A percentile compares a stretch with the other conserved stretches of the same genome.
Conservation (phyloP, 2,797 vertebrate species). For the Xenentodon cancila region DNA sequence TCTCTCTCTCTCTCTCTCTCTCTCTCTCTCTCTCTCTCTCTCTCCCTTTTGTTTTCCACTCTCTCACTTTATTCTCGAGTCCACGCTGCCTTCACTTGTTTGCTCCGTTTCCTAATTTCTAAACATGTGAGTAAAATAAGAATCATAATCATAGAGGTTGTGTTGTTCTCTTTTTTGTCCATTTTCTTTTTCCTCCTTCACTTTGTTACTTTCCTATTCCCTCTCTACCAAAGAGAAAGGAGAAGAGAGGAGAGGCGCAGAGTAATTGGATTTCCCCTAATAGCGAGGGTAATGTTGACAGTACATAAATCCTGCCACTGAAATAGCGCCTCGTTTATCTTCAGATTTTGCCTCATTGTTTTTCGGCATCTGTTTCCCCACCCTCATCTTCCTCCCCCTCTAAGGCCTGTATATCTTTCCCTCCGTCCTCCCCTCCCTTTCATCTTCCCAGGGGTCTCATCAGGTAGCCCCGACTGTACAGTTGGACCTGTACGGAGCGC, state of each 20-base stretch:
- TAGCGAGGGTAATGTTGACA: constrained; percentile 87
- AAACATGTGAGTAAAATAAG: constrained; percentile 69
- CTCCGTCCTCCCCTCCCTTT: constrained; percentile 26
- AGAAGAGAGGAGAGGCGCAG: constrained; percentile 73
- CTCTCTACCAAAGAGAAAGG: constrained; percentile 60
- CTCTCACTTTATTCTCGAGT: constrained; percentile 49
- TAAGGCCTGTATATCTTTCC: constrained; percentile 31
- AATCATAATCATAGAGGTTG: constrained; percentile 59
- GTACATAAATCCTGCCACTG: constrained; percentile 86
- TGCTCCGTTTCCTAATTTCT: constrained; percentile 53
- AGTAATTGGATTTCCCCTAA: constrained; percentile 85
- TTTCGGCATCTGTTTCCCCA: constrained; percentile 68
- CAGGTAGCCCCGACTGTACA: constrained; percentile 72
- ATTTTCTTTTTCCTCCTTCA: constrained; percentile 67
- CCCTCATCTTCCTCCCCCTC: constrained; percentile 49
- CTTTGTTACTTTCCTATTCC: constrained; percentile 59
- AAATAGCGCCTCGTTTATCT: constrained; percentile 86
- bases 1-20: constrained; percentile 43
- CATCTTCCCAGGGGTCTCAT: constrained; percentile 71
- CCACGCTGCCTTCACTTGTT: constrained; percentile 31
- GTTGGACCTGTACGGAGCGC: constrained; percentile 62
- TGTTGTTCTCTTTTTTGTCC: constrained; percentile 53
- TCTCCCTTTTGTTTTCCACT: constrained; percentile 36
- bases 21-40: constrained; percentile 4
- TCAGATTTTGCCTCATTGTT: constrained; percentile 84